Evolutionary conservation across 2,888 invertebrate species (phyloP).

Genomic region (Drosophila tanythrix): DNA sequence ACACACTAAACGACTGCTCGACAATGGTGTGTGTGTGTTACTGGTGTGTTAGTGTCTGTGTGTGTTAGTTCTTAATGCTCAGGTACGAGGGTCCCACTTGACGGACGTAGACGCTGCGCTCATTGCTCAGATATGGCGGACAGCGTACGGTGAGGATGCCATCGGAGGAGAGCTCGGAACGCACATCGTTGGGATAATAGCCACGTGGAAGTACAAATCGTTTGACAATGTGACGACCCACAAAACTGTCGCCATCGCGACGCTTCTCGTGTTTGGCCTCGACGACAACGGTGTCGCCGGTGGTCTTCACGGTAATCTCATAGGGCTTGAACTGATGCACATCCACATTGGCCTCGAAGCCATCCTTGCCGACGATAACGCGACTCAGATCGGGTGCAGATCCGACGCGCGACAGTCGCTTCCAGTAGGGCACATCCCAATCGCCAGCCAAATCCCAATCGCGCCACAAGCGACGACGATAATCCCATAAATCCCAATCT

Average conservation of each 20-base stretch:
- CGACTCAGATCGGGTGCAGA: slow-evolving; percentile 84
- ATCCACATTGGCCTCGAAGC: slow-evolving; percentile 88
- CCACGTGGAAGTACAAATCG: slow-evolving; percentile 89
- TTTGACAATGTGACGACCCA: slow-evolving; percentile 92
- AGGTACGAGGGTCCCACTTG: slow-evolving; percentile 89
- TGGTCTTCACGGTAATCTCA: slow-evolving; percentile 89
- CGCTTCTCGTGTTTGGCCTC: slow-evolving; percentile 90
- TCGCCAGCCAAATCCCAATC: slow-evolving; percentile 83
- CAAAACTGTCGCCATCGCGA: slow-evolving; percentile 89
- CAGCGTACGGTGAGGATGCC: slow-evolving; percentile 91
- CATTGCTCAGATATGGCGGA: slow-evolving; percentile 86
- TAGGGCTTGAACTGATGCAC: slow-evolving; percentile 89
- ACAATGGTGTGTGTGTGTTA: slow-evolving; percentile 22
- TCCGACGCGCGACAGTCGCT: slow-evolving; percentile 83
- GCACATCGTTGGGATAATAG: slow-evolving; percentile 89
- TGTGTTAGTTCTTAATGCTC: slow-evolving; percentile 82
- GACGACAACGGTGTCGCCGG: slow-evolving; percentile 87
- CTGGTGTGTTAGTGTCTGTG: background rate
- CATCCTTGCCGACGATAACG: slow-evolving; percentile 87
- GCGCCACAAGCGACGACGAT: slow-evolving; percentile 83
- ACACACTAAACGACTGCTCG: slow-evolving; percentile 44
- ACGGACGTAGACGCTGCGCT: slow-evolving; percentile 90
- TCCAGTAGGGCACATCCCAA: slow-evolving; percentile 83
- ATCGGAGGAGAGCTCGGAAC: slow-evolving; percentile 88
- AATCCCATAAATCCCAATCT: slow-evolving; percentile 84